A percentile compares a stretch with the other conserved stretches of the same genome.
These are phyloP conservation scores for Sebastes goodei DNA, from an alignment of 2,797 vertebrate species.

Conservation along the genomic window DNA sequence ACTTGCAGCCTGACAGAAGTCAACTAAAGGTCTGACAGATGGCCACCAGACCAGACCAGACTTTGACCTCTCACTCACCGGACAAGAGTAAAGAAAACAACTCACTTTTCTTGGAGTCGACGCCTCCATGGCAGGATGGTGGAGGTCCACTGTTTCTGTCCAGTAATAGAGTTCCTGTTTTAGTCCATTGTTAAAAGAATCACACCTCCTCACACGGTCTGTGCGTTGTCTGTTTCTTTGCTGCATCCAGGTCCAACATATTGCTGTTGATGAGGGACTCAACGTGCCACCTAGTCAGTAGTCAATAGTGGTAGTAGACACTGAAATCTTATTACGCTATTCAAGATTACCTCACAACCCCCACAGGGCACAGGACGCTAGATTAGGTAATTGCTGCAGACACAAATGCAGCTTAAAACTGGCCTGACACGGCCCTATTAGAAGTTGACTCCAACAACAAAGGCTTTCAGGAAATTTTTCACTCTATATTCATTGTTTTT, in stretches of 20 bases:
- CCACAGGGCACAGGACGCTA: conserved; percentile 55
- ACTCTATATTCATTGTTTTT: neutral
- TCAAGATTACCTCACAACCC: conserved; percentile 79
- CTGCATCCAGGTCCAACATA: conserved; percentile 53
- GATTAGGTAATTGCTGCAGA: conserved; percentile 83
- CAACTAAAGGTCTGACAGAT: conserved; percentile 39
- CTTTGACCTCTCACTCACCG: conserved; percentile 18
- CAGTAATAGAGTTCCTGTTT: conserved; percentile 24
- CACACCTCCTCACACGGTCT: conserved; percentile 51
- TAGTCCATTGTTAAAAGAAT: conserved; percentile 56
- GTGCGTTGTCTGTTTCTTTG: conserved; percentile 44
- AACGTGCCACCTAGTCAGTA: conserved; percentile 32
- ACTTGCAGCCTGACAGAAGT: neutral
- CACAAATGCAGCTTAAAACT: conserved; percentile 76
- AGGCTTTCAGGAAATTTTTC: neutral
- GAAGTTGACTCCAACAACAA: conserved; percentile 19
- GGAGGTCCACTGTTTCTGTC: conserved; percentile 40
- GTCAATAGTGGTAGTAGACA: conserved; percentile 69
- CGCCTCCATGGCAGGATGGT: conserved; percentile 69
- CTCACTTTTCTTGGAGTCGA: conserved; percentile 76
- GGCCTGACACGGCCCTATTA: conserved; percentile 22
- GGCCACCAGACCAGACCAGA: conserved; percentile 30
- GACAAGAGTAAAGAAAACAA: conserved; percentile 17
- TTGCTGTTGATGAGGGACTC: conserved; percentile 41
- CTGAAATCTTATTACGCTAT: conserved; percentile 78